These are phyloP conservation scores for Lagodon rhomboides DNA, from an alignment of 2,797 vertebrate genomes.

Conservation along the genomic window DNA sequence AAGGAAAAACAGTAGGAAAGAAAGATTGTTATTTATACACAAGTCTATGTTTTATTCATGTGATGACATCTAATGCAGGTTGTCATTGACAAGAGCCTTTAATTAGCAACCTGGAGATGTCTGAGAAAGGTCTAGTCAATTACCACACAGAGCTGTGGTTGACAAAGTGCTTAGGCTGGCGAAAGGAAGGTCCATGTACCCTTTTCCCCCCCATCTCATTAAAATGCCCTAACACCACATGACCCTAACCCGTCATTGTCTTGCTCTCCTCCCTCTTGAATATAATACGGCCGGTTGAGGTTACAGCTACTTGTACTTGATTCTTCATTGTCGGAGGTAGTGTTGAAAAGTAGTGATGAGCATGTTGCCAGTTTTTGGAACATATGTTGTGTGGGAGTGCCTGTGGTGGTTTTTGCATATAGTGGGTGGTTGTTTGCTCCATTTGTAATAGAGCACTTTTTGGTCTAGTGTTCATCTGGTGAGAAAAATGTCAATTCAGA, in stretches of 20 bases:
- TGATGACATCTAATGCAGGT: slow-evolving; percentile 28
- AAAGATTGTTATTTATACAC: background rate
- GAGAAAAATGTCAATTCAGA: no score
- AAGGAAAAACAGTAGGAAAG: background rate
- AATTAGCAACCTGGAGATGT: slow-evolving; percentile 53
- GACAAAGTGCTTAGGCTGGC: slow-evolving; percentile 19
- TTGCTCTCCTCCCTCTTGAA: no score
- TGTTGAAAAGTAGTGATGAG: background rate
- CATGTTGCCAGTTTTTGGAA: no score
- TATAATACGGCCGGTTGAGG: background rate
- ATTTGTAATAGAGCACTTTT: no score
- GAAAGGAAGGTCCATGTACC: background rate
- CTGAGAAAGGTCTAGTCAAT: slow-evolving; percentile 48
- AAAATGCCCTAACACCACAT: background rate
- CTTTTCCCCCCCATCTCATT: background rate
- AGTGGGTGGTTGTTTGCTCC: no score
- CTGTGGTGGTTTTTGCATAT: no score
- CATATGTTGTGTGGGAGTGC: no score
- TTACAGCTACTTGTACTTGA: background rate
- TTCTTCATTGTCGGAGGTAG: no score
- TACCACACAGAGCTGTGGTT: slow-evolving; percentile 26
- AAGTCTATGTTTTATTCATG: slow-evolving; percentile 54
- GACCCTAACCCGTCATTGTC: no score
- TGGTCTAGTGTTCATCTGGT: no score
- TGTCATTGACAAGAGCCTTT: slow-evolving; percentile 40